Evolutionary conservation across 2,888 invertebrate genomes (phyloP).

Genomic region (Lycophotia porphyrea): DNA sequence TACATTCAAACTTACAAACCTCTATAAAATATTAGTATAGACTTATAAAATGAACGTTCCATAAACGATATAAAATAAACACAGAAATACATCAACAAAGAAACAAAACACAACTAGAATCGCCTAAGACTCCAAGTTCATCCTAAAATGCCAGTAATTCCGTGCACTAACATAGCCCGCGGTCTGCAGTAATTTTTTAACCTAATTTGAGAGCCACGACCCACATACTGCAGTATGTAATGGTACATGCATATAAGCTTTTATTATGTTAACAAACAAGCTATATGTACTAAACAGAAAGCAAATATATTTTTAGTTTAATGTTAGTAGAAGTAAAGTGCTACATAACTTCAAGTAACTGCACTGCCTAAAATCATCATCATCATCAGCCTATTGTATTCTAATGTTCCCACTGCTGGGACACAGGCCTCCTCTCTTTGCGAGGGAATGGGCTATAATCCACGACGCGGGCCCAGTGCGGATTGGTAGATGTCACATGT

Average conservation of each 20-base stretch:
- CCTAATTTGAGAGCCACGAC: conserved; percentile 32
- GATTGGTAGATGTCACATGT: too few relatives aligned
- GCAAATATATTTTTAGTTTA: not conserved
- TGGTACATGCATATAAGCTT: conserved; percentile 1
- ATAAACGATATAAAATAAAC: not conserved
- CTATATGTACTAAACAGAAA: not conserved
- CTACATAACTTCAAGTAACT: too few relatives aligned
- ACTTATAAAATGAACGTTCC: too few relatives aligned
- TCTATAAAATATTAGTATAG: too few relatives aligned
- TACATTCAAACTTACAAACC: too few relatives aligned
- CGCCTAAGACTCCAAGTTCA: not conserved
- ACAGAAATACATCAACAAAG: not conserved
- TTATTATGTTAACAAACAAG: not conserved
- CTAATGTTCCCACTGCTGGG: too few relatives aligned
- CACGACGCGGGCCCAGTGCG: too few relatives aligned
- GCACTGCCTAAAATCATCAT: too few relatives aligned
- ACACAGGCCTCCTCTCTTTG: too few relatives aligned
- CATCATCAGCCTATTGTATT: too few relatives aligned
- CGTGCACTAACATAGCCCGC: not conserved
- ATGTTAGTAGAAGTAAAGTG: not conserved
- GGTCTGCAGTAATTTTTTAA: conserved; percentile 16
- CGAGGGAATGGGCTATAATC: too few relatives aligned
- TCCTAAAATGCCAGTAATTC: conserved; percentile 9
- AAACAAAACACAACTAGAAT: not conserved
- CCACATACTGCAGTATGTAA: conserved; percentile 11